Conservation (phyloP, 1,140 invertebrate genomes). For the Heterodera schachtii region DNA sequence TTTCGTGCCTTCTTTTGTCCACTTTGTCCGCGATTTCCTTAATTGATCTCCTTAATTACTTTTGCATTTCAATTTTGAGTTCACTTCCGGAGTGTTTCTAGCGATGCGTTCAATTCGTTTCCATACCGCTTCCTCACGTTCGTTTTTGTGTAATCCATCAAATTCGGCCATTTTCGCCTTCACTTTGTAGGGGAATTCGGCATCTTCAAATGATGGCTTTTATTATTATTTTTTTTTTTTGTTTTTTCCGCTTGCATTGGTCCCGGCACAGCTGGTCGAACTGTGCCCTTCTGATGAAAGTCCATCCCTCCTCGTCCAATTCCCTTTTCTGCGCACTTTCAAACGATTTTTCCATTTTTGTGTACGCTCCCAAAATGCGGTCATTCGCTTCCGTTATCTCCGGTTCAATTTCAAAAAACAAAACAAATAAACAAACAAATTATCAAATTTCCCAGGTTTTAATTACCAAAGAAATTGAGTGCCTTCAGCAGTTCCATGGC, state of each 20-base stretch:
- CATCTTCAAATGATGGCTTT: constrained; percentile 33
- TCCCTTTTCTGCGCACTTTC: constrained; percentile 45
- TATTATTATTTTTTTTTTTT: constrained; percentile 6
- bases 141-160: constrained; percentile 12
- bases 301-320: constrained; percentile 51
- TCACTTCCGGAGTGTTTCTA: constrained; percentile 51
- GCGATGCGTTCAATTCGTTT: constrained; percentile 58
- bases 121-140: constrained; percentile 57
- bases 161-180: constrained; percentile 43
- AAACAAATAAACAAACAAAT: neutral
- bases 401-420: constrained; percentile 49
- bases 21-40: constrained; percentile 36
- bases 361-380: constrained; percentile 45
- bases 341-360: constrained; percentile 51
- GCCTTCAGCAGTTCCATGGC: constrained; percentile 52
- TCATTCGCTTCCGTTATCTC: constrained; percentile 52
- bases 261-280: constrained; percentile 52
- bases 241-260: constrained; percentile 39
- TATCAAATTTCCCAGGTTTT: neutral
- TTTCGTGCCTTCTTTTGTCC: constrained; percentile 11
- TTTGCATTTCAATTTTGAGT: neutral
- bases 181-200: constrained; percentile 42
- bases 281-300: constrained; percentile 55
- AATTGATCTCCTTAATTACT: constrained; percentile 1
- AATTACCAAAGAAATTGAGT: constrained; percentile 58